These are phyloP conservation scores for Cranoglanis bouderius DNA, from an alignment of 2,113 vertebrate species.

Conservation along the genomic window DNA sequence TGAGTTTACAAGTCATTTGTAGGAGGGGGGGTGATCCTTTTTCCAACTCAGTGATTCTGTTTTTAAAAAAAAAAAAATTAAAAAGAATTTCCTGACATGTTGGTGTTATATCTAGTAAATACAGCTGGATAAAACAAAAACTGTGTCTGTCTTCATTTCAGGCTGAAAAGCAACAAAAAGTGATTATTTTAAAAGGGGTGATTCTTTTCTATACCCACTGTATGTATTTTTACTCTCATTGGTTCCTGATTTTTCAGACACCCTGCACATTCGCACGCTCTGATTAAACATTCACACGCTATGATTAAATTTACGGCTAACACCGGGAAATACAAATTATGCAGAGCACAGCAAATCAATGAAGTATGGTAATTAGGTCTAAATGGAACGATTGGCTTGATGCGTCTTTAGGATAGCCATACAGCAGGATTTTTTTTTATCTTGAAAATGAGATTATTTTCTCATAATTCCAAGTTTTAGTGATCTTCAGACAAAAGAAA, in stretches of 20 bases:
- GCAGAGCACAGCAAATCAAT: constrained; percentile 10
- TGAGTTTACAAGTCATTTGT: too few species aligned
- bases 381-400: constrained; percentile 4
- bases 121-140: too few species aligned
- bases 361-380: not conserved
- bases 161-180: too few species aligned
- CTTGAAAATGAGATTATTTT: not conserved
- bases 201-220: too few species aligned
- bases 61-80: too few species aligned
- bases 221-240: not conserved
- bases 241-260: not conserved
- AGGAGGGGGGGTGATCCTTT: too few species aligned
- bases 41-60: too few species aligned
- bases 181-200: too few species aligned
- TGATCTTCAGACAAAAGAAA: not conserved
- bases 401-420: not conserved
- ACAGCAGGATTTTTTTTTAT: not conserved
- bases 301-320: not conserved
- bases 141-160: too few species aligned
- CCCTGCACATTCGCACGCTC: too few species aligned
- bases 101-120: too few species aligned
- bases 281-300: not conserved
- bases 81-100: too few species aligned
- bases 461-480: not conserved
- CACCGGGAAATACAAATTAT: not conserved